Base-by-base conservation (phyloP, 92 coral and sea anemone species). In the Pocillopora grandis region DNA sequence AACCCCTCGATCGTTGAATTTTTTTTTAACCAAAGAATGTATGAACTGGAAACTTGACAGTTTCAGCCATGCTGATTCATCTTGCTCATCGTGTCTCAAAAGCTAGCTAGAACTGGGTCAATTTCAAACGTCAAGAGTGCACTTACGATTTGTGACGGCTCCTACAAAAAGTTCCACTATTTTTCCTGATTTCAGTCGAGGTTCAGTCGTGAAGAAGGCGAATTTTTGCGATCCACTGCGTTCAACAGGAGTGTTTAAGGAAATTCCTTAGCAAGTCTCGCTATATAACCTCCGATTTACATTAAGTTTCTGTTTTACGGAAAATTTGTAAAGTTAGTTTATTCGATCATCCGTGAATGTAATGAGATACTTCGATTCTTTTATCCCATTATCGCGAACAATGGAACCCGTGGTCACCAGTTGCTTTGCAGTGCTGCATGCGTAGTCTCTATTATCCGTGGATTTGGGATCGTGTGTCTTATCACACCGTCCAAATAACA, bases 401-500 rank as follows among this genome's bases (percentile, higher is more conserved):
- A 76, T 33, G 80, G 27, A 61, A 76, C 80, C 80, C 9, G 80
- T 27, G 36, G 69, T 15, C 35, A 76, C 80, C 80, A 66, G 80
- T 76, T 27, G 68, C 68, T 76, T 15, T 16, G 33, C 52, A 67
- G 67, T 36, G 65, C 59, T 76, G 27, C 1, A 55, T 15, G 9
- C 15, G 68, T 12, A 58, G 55, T 61, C 35, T 36, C 69, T 61
- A 59, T 75, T 0, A 76, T 59, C 67, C 33, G 80, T 10, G 60
- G 9, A 61, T 31, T 31, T 12, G 33, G 17, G 75, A 31, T 33
- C 42, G 14, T 10, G 23, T 56, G 49, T 11, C 20, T 58, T 16
- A 76, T 58, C 12, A 16, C 31, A 18, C 23, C 48, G 80, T 27
- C 3, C 16, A 35, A 33, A 76, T 20, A 76, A 7, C 10, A 42